Conservation (phyloP, 2,888 invertebrate species). For the Crocallis elinguaria region DNA sequence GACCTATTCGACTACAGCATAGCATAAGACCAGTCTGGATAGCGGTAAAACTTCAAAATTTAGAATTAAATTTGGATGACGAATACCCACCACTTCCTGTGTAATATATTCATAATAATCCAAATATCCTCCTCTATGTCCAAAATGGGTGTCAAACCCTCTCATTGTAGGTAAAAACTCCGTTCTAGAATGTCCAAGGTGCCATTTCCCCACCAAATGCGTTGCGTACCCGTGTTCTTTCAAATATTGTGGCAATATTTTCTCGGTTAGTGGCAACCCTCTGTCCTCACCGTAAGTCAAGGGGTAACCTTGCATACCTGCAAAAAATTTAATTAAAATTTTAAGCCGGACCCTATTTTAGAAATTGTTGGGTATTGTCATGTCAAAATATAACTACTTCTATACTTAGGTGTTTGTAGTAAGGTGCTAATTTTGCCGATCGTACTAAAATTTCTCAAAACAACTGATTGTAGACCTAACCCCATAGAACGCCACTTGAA, state of each 20-base stretch:
- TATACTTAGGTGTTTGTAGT: no score
- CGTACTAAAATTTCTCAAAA: no score
- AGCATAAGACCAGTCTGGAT: no score
- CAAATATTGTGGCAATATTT: constrained; percentile 86
- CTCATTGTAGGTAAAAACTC: constrained; percentile 88
- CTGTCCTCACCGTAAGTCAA: constrained; percentile 71
- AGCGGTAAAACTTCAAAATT: no score
- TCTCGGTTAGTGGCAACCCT: constrained; percentile 74
- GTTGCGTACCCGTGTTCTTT: constrained; percentile 88
- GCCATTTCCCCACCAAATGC: constrained; percentile 93
- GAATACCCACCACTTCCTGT: constrained; percentile 60
- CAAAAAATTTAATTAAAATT: background rate
- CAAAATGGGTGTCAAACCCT: constrained; percentile 93
- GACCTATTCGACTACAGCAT: no score
- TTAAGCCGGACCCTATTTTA: no score
- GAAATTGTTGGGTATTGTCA: no score
- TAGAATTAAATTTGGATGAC: background rate
- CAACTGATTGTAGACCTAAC: no score
- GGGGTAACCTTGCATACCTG: constrained; percentile 79
- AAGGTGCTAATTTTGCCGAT: no score
- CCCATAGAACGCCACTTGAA: no score
- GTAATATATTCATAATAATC: constrained; percentile 89
- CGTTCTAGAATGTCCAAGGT: constrained; percentile 82
- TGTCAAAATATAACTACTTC: no score
- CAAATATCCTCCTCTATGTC: constrained; percentile 92